Evolutionary conservation across 2,113 vertebrate genomes (phyloP).

Genomic region (Hepsetus odoe): DNA sequence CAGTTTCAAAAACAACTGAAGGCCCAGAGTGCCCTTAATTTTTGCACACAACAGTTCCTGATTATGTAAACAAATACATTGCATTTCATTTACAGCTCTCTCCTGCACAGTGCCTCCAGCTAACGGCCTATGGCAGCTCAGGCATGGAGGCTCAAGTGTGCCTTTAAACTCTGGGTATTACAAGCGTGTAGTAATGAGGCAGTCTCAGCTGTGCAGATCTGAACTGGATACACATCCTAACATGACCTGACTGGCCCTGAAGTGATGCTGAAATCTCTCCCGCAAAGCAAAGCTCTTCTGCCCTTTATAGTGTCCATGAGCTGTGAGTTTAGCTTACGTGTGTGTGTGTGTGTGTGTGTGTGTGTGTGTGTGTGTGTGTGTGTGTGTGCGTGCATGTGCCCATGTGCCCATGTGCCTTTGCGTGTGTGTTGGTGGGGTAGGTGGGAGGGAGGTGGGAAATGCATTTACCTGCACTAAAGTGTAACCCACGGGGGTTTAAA

Average conservation of each 20-base stretch:
- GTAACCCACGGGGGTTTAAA: slow-evolving; percentile 29
- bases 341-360: slow-evolving; percentile 18
- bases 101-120: too few relatives aligned
- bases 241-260: neutral
- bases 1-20: too few relatives aligned
- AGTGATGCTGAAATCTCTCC: slow-evolving; percentile 19
- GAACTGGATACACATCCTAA: neutral
- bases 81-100: too few relatives aligned
- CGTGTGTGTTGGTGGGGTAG: too few relatives aligned
- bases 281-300: slow-evolving; percentile 18
- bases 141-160: too few relatives aligned
- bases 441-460: slow-evolving; percentile 28
- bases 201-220: neutral
- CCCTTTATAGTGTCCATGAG: slow-evolving; percentile 7
- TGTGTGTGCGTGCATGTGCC: too few relatives aligned
- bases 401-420: too few relatives aligned
- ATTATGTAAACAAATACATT: too few relatives aligned
- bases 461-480: slow-evolving; percentile 20
- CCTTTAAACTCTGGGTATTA: neutral
- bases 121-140: neutral
- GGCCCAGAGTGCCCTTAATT: too few relatives aligned
- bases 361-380: too few relatives aligned
- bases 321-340: slow-evolving; percentile 18
- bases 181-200: neutral
- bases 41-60: too few relatives aligned